phyloP scores from a whole-genome alignment of 2,797 vertebrate species.

The Acipenser ruthenus region DNA sequence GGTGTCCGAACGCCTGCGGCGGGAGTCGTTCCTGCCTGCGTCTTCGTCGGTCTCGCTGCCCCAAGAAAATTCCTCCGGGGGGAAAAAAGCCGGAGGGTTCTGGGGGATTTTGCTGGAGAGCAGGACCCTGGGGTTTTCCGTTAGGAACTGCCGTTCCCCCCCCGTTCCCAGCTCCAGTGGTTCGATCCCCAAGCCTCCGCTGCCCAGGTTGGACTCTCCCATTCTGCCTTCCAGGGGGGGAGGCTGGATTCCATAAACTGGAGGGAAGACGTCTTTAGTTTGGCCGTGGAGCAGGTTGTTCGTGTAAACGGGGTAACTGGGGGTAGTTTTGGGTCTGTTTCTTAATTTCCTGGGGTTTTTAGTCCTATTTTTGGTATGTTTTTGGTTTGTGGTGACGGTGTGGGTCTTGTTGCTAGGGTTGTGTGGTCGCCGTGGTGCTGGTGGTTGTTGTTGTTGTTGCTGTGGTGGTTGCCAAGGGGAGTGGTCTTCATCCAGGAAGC shows the following conservation, averaged over 20 bases:
- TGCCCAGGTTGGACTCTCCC: conserved; percentile 5
- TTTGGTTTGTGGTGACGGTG: background rate
- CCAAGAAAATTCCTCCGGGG: conserved; percentile 49
- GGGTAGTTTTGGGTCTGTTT: conserved; percentile 14
- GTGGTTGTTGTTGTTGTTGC: conserved; percentile 28
- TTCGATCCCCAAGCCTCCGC: conserved; percentile 2
- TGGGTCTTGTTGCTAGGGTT: background rate
- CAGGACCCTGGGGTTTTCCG: conserved; percentile 59
- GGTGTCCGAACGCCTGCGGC: conserved; percentile 20
- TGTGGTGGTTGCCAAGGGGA: conserved; percentile 25
- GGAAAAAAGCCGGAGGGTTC: conserved; percentile 48
- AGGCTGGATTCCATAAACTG: conserved; percentile 28
- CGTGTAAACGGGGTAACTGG: background rate
- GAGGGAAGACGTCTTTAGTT: background rate
- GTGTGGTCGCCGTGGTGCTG: conserved; percentile 5
- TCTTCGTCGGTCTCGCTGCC: conserved; percentile 26
- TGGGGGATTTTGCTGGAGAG: conserved; percentile 37
- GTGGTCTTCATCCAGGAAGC: conserved; percentile 39
- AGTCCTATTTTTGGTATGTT: background rate
- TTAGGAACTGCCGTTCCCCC: conserved; percentile 54
- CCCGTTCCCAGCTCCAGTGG: conserved; percentile 31
- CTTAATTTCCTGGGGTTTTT: background rate
- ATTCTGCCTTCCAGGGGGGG: background rate
- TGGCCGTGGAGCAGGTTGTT: background rate
- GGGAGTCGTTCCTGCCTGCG: conserved; percentile 32